Evolutionary conservation across 1,140 invertebrate genomes (phyloP), one percentile per base, ranked within the genome.

Genomic region (Lysiphlebus fabarum): DNA sequence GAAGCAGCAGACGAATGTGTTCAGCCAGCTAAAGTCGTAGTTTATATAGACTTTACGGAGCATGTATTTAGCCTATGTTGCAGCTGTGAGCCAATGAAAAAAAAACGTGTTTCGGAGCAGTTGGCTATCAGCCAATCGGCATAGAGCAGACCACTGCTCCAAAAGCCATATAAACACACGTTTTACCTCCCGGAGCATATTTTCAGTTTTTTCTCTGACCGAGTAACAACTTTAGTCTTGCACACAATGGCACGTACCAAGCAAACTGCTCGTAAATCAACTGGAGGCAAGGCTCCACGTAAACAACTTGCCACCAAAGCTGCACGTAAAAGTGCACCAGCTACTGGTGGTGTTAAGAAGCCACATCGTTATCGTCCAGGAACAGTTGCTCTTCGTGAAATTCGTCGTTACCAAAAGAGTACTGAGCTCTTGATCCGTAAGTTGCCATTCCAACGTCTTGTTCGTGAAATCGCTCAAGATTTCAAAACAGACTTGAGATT

Each of bases 401-500:
- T 47, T 4, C 44, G 44, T 47, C 44, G 44, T 47, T 47, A 47
- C 12, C 44, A 47, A 26, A 47, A 47, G 12, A 47, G 44, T 14
- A 47, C 44, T 47, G 44, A 47, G 12, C 44, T 47, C 6, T 26
- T 47, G 12, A 47, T 47, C 44, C 44, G 44, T 14, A 47, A 47
- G 26, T 26, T 47, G 14, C 44, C 44, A 47, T 47, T 47, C 44
- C 44, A 47, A 14, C 44, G 44, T 8, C 44, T 47, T 14, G 44
- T 47, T 47, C 44, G 44, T 12, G 44, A 47, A 9, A 47, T 47
- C 12, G 44, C 44, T 26, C 44, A 47, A n/a, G 44, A 47, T n/a
- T 47, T 47, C 14, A 47, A 47, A n/a, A 47, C 44, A 9, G 44
- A 47, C 9, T 47, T 47, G 44, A 47, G 44, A 14, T 47, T 47